Conservation (phyloP, 1,140 invertebrate genomes). For the Penaeus indicus region DNA sequence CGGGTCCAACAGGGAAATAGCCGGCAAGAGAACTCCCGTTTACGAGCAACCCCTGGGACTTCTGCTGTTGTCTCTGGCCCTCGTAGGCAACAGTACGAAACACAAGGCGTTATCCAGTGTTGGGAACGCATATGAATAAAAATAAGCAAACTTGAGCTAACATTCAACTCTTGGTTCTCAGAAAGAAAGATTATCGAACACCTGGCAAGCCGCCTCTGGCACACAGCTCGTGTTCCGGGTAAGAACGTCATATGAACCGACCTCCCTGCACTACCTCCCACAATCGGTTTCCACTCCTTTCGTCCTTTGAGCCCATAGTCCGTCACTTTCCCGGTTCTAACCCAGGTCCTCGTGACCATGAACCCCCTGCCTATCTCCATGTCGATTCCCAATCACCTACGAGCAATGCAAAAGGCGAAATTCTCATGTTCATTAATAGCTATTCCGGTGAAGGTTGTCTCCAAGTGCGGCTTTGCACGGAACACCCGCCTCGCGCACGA, state of each 20-base stretch:
- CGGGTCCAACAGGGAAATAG: constrained; percentile 49
- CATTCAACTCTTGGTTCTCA: not conserved
- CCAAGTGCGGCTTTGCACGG: constrained; percentile 61
- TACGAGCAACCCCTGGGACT: not conserved
- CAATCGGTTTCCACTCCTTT: too few relatives aligned
- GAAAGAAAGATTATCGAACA: constrained; percentile 53
- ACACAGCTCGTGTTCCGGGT: constrained; percentile 43
- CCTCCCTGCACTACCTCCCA: constrained; percentile 38
- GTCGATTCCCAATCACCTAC: not conserved
- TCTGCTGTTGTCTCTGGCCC: too few relatives aligned
- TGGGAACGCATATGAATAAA: too few relatives aligned
- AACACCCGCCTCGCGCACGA: constrained; percentile 44
- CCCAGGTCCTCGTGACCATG: too few relatives aligned
- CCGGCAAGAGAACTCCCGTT: constrained; percentile 17
- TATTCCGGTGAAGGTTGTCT: constrained; percentile 56
- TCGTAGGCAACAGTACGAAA: too few relatives aligned
- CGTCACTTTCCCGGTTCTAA: too few relatives aligned
- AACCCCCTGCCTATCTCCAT: not conserved
- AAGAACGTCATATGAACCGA: constrained; percentile 50
- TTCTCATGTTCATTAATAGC: constrained; percentile 13
- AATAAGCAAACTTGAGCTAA: too few relatives aligned
- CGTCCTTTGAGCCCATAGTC: too few relatives aligned
- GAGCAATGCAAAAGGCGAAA: not conserved
- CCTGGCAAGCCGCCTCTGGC: constrained; percentile 57
- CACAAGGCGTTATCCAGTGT: too few relatives aligned